Base-by-base conservation (phyloP, 2,888 invertebrate genomes). In the Cheilosia variabilis region DNA sequence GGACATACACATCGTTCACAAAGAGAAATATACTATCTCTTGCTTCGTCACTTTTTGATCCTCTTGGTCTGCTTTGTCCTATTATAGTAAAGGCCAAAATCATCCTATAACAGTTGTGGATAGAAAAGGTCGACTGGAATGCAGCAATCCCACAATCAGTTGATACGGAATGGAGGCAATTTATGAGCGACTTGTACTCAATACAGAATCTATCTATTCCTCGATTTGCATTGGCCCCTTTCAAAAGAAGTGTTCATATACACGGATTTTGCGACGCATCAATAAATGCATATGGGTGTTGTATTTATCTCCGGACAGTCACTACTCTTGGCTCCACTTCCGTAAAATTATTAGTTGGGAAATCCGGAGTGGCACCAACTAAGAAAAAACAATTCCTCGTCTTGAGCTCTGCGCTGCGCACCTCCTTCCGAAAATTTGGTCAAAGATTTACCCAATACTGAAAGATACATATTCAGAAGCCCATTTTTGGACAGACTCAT, bases 91-190 rank as follows among this genome's bases (percentile, higher is more conserved):
- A 47, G 0, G 73, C 79, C 4, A 83, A 87, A 77, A 87, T 87
- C 10, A 37, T 87, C 3, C 34, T 87, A 19, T 83, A 87, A 45
- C 60, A 83, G 60, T 22, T 81, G 13, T 87, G 78, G 68, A 43
- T 80, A 0, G 76, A 81, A 34, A 73, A 83, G 24, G 5, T 82
- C 5, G 62, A 72, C 27, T 65, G 73, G 60, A 66, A 66, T 52
- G 24, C 37, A 1, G 22, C 76, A 10, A 63, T 68, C 2, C 60
- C 68, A n/a, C 41, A 62, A 17, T 47, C 27, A 24, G 4, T 78
- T 22, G 52, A 47, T 0, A 50, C 57, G 1, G 43, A 50, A 47
- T 75, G 75, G 65, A 22, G 37, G 1, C 19, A 63, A n/a, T 65
- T 77, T 19, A 47, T 58, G 22, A 17, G 2, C 7, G 68, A 57